phyloP scores from a whole-genome alignment of 2,113 vertebrate genomes.

The Actenoides hombroni region DNA sequence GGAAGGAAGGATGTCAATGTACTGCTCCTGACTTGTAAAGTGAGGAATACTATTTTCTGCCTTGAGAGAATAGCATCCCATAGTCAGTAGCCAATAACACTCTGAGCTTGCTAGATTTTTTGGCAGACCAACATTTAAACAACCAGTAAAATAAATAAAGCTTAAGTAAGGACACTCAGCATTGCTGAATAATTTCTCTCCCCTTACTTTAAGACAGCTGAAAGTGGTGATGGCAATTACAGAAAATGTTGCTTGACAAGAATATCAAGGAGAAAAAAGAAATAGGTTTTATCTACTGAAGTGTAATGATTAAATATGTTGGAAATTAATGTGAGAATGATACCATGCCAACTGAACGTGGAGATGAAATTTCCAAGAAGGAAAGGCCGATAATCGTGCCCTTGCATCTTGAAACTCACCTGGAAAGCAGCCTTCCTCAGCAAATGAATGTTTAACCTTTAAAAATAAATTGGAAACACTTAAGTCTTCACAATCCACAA shows the following conservation, averaged over 20 bases:
- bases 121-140: not conserved
- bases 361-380: not conserved
- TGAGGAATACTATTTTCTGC: not conserved
- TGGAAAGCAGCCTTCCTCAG: not conserved
- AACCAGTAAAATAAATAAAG: not conserved
- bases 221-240: not conserved
- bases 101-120: not conserved
- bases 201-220: not conserved
- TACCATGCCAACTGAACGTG: rapidly evolving
- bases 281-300: not conserved
- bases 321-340: not conserved
- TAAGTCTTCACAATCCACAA: not conserved
- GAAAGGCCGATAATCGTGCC: not conserved
- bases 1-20: rapidly evolving
- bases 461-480: not conserved
- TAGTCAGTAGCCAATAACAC: not conserved
- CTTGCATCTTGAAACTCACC: not conserved
- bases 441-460: not conserved
- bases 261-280: not conserved
- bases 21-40: not conserved
- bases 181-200: not conserved
- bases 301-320: not conserved
- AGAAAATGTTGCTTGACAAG: not conserved
- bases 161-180: not conserved
- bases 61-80: not conserved